Conservation (phyloP, 2,888 invertebrate species). For the Netelia virgata region DNA sequence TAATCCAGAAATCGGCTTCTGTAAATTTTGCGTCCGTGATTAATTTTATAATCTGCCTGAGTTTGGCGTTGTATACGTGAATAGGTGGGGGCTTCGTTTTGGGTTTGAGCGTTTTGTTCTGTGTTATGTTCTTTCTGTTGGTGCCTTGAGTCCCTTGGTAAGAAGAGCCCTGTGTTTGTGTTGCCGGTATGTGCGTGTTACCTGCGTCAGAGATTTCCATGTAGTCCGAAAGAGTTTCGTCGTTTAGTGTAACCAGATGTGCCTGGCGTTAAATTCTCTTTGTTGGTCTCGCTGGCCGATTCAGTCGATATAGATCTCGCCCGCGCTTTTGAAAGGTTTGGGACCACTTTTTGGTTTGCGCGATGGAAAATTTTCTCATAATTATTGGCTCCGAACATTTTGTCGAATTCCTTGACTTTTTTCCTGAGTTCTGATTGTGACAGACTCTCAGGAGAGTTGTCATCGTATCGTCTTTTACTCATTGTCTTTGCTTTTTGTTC, state of each 20-base stretch:
- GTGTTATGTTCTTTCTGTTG: background rate
- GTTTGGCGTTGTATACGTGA: background rate
- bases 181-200: too few species aligned
- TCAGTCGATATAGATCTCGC: background rate
- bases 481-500: background rate
- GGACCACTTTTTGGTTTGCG: background rate
- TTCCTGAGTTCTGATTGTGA: background rate
- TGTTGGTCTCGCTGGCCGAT: background rate
- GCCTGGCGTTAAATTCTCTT: background rate
- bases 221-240: background rate
- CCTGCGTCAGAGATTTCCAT: background rate
- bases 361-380: background rate
- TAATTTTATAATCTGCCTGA: background rate
- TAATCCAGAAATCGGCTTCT: constrained; percentile 21
- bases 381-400: background rate
- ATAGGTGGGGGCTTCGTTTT: too few species aligned
- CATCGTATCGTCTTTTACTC: background rate
- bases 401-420: constrained; percentile 13
- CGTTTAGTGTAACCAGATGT: constrained; percentile 1
- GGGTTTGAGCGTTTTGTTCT: constrained; percentile 7
- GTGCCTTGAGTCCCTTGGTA: background rate
- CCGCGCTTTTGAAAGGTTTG: background rate
- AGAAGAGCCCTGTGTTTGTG: background rate
- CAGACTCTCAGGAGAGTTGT: background rate
- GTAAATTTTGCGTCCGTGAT: background rate